Evolutionary conservation across 2,888 invertebrate genomes (phyloP).

Genomic region (Ormyrus rosae): DNA sequence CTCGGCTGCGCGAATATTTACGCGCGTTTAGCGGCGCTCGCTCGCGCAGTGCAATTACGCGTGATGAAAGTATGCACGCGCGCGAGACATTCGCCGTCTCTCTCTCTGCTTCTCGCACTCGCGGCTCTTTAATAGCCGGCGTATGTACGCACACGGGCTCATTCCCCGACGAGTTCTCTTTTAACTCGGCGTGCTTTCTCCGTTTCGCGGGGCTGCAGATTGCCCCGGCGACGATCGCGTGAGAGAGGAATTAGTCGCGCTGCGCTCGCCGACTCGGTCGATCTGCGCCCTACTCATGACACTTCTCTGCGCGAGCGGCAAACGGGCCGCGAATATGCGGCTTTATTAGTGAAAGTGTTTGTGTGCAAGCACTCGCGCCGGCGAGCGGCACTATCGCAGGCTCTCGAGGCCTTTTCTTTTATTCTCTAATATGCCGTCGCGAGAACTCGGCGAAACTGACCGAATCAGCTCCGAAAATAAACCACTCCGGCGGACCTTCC

Average conservation of each 20-base stretch:
- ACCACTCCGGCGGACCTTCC: too few species aligned
- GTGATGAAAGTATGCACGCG: slow-evolving; percentile 29
- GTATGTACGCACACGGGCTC: too few species aligned
- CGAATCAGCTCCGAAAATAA: too few species aligned
- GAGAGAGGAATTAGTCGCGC: slow-evolving; percentile 29
- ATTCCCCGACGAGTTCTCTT: too few species aligned
- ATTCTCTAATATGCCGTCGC: too few species aligned
- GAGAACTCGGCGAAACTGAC: too few species aligned
- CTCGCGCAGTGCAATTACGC: slow-evolving; percentile 31
- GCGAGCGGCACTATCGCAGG: neutral
- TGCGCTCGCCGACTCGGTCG: neutral
- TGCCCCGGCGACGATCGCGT: slow-evolving; percentile 27
- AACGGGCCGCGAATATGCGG: slow-evolving; percentile 11
- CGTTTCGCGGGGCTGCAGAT: neutral
- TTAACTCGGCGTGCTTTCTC: slow-evolving; percentile 8
- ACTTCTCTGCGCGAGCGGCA: slow-evolving; percentile 1
- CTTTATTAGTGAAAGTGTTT: slow-evolving; percentile 40
- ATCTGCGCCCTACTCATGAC: neutral
- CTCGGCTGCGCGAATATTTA: slow-evolving; percentile 27
- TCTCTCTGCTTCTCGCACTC: slow-evolving; percentile 25
- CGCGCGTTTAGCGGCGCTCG: slow-evolving; percentile 7
- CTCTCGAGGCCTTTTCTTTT: too few species aligned
- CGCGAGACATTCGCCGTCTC: slow-evolving; percentile 14
- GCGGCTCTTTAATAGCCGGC: neutral
- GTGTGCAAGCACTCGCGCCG: neutral